These are phyloP conservation scores for Eilema griseolum DNA, from an alignment of 2,888 invertebrate genomes.

Conservation along the genomic window DNA sequence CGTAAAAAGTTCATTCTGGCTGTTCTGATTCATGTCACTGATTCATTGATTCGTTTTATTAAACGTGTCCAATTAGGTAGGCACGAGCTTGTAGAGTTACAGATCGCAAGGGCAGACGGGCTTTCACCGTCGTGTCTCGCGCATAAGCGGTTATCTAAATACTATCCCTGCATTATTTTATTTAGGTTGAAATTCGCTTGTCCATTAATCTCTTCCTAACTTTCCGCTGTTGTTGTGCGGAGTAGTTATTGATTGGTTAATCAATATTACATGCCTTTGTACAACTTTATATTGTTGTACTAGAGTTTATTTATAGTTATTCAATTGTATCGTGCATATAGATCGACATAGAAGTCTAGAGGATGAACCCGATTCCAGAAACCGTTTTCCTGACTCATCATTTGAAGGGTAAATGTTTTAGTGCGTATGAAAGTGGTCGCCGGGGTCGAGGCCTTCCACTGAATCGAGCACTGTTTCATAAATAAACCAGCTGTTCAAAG, in stretches of 20 bases:
- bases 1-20: conserved; percentile 50
- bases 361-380: conserved; percentile 68
- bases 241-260: conserved; percentile 75
- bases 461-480: conserved; percentile 61
- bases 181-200: conserved; percentile 70
- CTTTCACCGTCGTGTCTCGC: conserved; percentile 80
- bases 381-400: conserved; percentile 57
- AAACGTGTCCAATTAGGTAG: conserved; percentile 78
- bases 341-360: conserved; percentile 50
- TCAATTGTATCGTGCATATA: conserved; percentile 47
- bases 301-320: conserved; percentile 54
- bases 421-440: conserved; percentile 56
- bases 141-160: conserved; percentile 58
- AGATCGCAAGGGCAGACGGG: conserved; percentile 82
- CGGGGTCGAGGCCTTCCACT: conserved; percentile 62
- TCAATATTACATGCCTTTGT: conserved; percentile 59
- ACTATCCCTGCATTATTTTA: conserved; percentile 58
- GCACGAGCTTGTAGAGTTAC: conserved; percentile 76
- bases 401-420: conserved; percentile 65
- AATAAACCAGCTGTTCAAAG: conserved; percentile 60
- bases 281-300: conserved; percentile 58
- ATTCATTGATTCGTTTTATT: conserved; percentile 73
- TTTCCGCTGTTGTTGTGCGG: conserved; percentile 69
- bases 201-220: conserved; percentile 61
- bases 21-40: conserved; percentile 62